Percentiles rank a stretch among this genome's conserved stretches.
Conservation (phyloP, 2,888 invertebrate species). For the Cylindroiulus punctatus region DNA sequence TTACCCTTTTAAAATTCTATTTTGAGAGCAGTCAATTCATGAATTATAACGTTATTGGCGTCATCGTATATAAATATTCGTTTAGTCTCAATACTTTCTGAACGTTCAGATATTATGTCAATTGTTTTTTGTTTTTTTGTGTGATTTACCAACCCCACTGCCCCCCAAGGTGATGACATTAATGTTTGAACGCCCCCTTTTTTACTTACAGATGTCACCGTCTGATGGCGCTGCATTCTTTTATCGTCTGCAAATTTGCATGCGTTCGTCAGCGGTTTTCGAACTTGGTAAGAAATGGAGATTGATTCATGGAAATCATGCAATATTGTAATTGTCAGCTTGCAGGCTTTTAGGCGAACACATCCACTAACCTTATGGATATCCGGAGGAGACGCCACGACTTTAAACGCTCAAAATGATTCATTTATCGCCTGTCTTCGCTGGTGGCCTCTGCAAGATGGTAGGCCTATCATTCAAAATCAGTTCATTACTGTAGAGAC, state of each 20-base stretch:
- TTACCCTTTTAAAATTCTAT: too few species aligned
- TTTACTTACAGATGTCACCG: too few species aligned
- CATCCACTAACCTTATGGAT: constrained; percentile 4
- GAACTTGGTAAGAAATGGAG: neutral
- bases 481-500: constrained; percentile 30
- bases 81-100: too few species aligned
- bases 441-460: neutral
- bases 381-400: neutral
- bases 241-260: neutral
- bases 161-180: too few species aligned
- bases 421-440: constrained; percentile 45
- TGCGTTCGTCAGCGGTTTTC: neutral
- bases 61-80: too few species aligned
- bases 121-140: too few species aligned
- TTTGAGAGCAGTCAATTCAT: too few species aligned
- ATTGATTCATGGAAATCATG: neutral
- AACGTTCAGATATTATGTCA: too few species aligned
- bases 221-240: neutral
- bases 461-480: neutral
- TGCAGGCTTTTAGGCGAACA: neutral
- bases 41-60: too few species aligned
- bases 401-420: neutral
- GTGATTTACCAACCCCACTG: too few species aligned
- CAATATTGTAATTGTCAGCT: constrained; percentile 36
- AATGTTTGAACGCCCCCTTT: too few species aligned